Percentiles rank a stretch among this genome's conserved stretches.
Evolutionary conservation across 2,797 vertebrate genomes (phyloP).

Genomic region (Acipenser oxyrinchus): DNA sequence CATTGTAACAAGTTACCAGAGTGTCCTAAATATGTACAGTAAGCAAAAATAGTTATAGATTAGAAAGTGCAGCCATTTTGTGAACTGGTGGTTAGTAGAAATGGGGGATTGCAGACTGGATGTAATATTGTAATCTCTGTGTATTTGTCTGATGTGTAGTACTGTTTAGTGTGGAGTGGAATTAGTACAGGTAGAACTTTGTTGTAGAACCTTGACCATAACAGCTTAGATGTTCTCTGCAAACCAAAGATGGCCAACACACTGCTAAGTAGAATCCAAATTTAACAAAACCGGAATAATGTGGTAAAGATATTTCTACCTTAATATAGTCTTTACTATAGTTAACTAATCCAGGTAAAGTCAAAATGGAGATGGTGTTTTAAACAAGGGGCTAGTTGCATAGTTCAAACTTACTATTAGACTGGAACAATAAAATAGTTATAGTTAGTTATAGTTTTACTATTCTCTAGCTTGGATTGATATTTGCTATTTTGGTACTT

Average conservation of each 20-base stretch:
- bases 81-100: constrained; percentile 70
- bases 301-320: constrained; percentile 39
- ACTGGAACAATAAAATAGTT: constrained; percentile 3
- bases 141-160: constrained; percentile 84
- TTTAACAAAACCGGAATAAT: constrained; percentile 51
- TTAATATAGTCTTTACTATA: constrained; percentile 46
- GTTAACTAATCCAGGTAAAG: constrained; percentile 55
- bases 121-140: constrained; percentile 86
- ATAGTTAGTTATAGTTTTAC: neutral
- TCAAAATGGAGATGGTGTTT: constrained; percentile 74
- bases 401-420: constrained; percentile 36
- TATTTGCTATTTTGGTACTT: constrained; percentile 5
- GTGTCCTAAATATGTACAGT: constrained; percentile 83
- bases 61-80: constrained; percentile 81
- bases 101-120: constrained; percentile 72
- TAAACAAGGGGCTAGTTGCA: constrained; percentile 63
- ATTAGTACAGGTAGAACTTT: constrained; percentile 69
- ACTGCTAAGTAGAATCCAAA: constrained; percentile 72
- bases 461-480: constrained; percentile 12
- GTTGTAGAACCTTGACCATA: constrained; percentile 43
- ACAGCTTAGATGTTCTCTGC: constrained; percentile 55
- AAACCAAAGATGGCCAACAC: constrained; percentile 75
- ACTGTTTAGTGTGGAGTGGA: constrained; percentile 76
- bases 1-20: constrained; percentile 80
- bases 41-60: constrained; percentile 82